Evolutionary conservation across 2,113 vertebrate species (phyloP), one percentile per base, ranked within the genome.

Genomic region (Alectura lathami): DNA sequence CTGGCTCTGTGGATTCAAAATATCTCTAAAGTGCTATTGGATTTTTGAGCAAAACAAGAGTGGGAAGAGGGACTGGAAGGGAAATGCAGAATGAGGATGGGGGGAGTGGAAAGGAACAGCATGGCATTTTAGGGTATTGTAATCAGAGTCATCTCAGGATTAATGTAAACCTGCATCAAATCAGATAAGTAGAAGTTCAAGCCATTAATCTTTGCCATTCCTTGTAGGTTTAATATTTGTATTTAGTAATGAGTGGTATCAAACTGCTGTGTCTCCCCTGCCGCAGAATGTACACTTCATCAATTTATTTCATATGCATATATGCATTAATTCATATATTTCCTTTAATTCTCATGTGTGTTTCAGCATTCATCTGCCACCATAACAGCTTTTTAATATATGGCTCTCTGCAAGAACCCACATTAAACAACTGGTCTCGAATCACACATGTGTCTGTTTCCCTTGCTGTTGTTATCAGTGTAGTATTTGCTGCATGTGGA

Each of bases 371-470:
- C 75, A 98, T 99, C 91, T 99, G 99, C 96, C 98, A 99, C 79
- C 99, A 99, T 97, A 99, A 99, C 97, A 99, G 98, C 96, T 99
- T 99, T 91, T 98, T 99, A 90, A 98, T 99, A 92, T 99, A 99
- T 40, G 98, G 98, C 17, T 99, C 99, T 40, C 97, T 99, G 94
- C 94, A 98, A 97, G 98, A 98, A 87, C 98, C 98, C 80, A 98
- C 98, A 3, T 92, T 99, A 24, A 95, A 97, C 57, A 98, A 97
- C 84, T 99, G 99, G 99, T 98, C 98, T 79, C 96, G 70, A 45
- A 95, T 99, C 97, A 99, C 98, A 32, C 99, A 99, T 38, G 48
- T 98, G 17, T 99, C 99, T 34, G 98, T 99, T 22, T 95, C 98
- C 47, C 96, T 98, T 3, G 98, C 99, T 48, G 53, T 98, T 12